Conservation (phyloP, 2,888 invertebrate species). For the Meghimatium bilineatum region DNA sequence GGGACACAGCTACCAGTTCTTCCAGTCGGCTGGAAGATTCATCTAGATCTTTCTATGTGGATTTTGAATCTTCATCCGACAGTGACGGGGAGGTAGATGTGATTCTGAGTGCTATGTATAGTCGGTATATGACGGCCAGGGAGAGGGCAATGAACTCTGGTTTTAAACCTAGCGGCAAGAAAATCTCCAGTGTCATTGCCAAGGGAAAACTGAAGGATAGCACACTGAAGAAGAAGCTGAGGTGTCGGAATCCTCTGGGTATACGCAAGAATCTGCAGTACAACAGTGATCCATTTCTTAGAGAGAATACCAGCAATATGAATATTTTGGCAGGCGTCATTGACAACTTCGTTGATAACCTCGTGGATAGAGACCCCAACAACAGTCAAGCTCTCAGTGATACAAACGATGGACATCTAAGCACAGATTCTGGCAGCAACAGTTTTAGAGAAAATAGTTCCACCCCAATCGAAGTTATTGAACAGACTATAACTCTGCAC, state of each 20-base stretch:
- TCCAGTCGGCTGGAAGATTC: slow-evolving; percentile 29
- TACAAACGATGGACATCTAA: slow-evolving; percentile 40
- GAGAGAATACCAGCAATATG: slow-evolving; percentile 34
- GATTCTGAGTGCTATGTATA: slow-evolving; percentile 49
- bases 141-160: slow-evolving; percentile 30
- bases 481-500: slow-evolving; percentile 3
- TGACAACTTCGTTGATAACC: slow-evolving; percentile 46
- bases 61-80: slow-evolving; percentile 42
- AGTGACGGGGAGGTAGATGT: slow-evolving; percentile 45
- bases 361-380: slow-evolving; percentile 26
- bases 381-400: slow-evolving; percentile 33
- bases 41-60: slow-evolving; percentile 21
- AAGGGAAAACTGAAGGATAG: slow-evolving; percentile 36
- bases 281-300: slow-evolving; percentile 8
- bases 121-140: slow-evolving; percentile 40
- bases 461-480: slow-evolving; percentile 2
- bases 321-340: slow-evolving; percentile 43
- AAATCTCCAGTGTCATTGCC: slow-evolving; percentile 46
- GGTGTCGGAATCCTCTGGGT: slow-evolving; percentile 55
- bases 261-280: slow-evolving; percentile 34
- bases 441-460: neutral
- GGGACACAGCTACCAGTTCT: slow-evolving; percentile 1
- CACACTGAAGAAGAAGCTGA: slow-evolving; percentile 50
- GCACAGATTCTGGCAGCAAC: slow-evolving; percentile 18
- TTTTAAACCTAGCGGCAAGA: slow-evolving; percentile 37